Base-by-base conservation (phyloP, 2,113 vertebrate genomes). In the Blennius ocellaris region DNA sequence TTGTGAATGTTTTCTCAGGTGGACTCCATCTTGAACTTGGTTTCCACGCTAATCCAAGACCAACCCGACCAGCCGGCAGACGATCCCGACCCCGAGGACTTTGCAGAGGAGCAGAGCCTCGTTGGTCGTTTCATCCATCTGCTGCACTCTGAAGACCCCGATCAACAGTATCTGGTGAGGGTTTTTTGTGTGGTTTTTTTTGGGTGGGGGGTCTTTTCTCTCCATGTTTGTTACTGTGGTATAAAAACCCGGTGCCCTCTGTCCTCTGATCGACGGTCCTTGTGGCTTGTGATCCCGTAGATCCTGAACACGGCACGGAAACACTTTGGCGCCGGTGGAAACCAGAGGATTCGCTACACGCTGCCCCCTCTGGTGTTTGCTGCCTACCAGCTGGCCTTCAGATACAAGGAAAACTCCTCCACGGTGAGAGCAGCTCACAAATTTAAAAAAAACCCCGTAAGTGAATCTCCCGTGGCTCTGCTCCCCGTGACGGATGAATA, bases 91-190 rank as follows among this genome's bases (percentile, higher is more conserved):
- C 97, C 97, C 0, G 98, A 99, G 78, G 98, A 99, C 87, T 99
- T 99, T 92, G 96, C 97, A 11, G 98, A 99, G 74, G 97, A 99
- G 80, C 98, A 99, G 85, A 96, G 97, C 73, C 96, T 99, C 16
- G 97, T 99, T 73, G 97, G 97, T 43, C 93, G 97, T 36, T 97
- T 99, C 85, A 99, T 99, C 85, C 98, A 99, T 69, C 95, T 99
- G 12, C 89, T 99, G 10, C 94, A 90, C 47, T 99, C 98, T 1
- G 97, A 99, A 16, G 97, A 98, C 77, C 97, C 97, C 0, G 97
- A 99, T 83, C 98, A 99, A 21, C 97, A 99, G 87, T 99, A 99
- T 71, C 88, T 99, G 92, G 98, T 99, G 17, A 60, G 88, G 82
- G 6, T 30, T 30, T 30, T 30, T n/a, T n/a, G n/a, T n/a, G n/a